Evolutionary conservation across 1,140 invertebrate species (phyloP).

Genomic region (Arctopsyche grandis): DNA sequence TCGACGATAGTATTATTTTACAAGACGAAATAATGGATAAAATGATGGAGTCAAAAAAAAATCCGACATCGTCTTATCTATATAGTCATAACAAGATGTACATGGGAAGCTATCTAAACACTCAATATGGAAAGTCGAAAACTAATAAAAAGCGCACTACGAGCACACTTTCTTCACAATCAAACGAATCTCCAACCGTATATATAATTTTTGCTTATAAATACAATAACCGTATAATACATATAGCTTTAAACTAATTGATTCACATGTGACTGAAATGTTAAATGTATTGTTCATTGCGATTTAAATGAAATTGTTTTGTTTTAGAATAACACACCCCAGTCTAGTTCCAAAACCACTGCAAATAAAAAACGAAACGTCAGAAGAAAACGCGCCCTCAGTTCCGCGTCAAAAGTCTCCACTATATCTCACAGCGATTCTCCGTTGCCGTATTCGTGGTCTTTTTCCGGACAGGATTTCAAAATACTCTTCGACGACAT

Average conservation of each 20-base stretch:
- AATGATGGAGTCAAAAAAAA: background rate
- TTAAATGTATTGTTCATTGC: no score
- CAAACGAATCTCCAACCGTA: background rate
- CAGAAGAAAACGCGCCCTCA: conserved; percentile 26
- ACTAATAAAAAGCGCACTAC: background rate
- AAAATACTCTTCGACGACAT: background rate
- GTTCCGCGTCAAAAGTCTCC: conserved; percentile 23
- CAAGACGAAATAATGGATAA: background rate
- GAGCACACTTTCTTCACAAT: conserved; percentile 5
- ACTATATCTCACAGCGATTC: conserved; percentile 27
- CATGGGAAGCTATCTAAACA: background rate
- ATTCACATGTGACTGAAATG: no score
- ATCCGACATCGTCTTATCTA: background rate
- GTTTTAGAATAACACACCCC: background rate
- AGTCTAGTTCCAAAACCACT: background rate
- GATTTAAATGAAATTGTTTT: background rate
- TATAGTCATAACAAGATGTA: no score
- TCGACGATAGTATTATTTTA: background rate
- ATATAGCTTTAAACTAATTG: no score
- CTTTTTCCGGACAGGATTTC: conserved; percentile 34
- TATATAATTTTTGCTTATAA: no score
- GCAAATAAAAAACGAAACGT: conserved; percentile 17
- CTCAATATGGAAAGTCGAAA: background rate
- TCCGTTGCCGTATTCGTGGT: conserved; percentile 21
- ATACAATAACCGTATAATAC: no score